Evolutionary conservation across 2,888 invertebrate genomes (phyloP), one percentile per base, ranked within the genome.

Genomic region (Drosophila flavopinicola): DNA sequence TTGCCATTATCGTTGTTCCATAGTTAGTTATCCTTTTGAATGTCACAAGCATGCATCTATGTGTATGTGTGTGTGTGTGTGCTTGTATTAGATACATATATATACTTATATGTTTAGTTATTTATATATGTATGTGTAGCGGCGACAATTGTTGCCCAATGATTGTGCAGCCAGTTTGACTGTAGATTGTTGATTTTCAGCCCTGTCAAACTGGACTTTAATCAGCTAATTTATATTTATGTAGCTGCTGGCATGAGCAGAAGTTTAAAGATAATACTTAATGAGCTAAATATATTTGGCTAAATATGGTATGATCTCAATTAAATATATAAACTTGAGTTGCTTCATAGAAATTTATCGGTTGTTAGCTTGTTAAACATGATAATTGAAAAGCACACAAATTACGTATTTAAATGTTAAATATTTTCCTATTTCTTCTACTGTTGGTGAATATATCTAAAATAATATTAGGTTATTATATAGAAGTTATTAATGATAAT

Each of bases 1-100:
- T 64, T 41, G 53, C 67, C 71, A 75, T 76, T 76, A 76, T 76
- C 67, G 71, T 71, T 68, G 57, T 48, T 48, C 38, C 65, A 67
- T 66, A 76, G 71, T 78, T 75, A 78, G 78, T 78, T 76, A 78
- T 78, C 79, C 76, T 78, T 74, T 78, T 75, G 79, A 76, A 71
- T 76, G 78, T 67, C 76, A 54, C 69, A 51, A 52, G 35, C 65
- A 60, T 32, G 38, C 27, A 13, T 23, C 13, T n/a, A 51, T 6
- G 9, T 24, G 10, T 41, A 17, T 48, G 15, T 41, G 4, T 42
- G 17, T 42, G 17, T 15, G 30, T 13, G 13, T 49, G 7, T 29
- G 33, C 17, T 33, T 48, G 38, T 41, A 33, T 30, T 9, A 15
- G 10, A 59, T 68, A 42, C 33, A 9, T 48, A 25, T 35, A 29